phyloP scores from a whole-genome alignment of 2,113 vertebrate species.

The Callaeas wilsoni region DNA sequence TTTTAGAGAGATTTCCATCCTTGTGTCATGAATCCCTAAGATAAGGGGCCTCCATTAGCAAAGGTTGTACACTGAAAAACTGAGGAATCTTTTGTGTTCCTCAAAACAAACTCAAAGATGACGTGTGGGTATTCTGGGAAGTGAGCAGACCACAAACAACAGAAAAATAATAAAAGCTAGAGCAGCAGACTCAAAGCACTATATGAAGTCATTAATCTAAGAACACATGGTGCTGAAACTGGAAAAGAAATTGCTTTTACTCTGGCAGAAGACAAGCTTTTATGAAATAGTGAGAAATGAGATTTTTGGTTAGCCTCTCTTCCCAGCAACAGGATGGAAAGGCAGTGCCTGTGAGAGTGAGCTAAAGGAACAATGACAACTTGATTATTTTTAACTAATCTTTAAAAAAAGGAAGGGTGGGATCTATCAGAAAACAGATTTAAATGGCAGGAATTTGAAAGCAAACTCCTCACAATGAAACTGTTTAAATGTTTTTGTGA shows the following conservation, averaged over 20 bases:
- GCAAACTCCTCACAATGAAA: neutral
- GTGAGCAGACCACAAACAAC: neutral
- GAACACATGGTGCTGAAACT: neutral
- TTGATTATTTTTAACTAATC: conserved; percentile 2
- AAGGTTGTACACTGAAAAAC: neutral
- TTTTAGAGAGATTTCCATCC: neutral
- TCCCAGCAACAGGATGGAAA: conserved; percentile 9
- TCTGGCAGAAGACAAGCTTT: neutral
- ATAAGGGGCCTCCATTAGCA: neutral
- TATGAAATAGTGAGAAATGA: neutral
- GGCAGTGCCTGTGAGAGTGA: neutral
- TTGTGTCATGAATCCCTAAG: neutral
- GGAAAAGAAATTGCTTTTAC: neutral
- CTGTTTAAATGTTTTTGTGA: neutral
- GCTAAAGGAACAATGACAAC: neutral
- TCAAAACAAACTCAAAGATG: neutral
- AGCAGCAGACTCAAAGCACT: neutral
- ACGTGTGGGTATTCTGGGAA: neutral
- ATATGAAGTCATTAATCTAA: neutral
- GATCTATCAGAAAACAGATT: neutral
- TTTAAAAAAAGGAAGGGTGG: neutral
- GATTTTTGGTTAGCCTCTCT: neutral
- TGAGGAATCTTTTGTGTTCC: neutral
- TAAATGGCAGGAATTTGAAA: conserved; percentile 25
- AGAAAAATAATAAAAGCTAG: neutral